Evolutionary conservation across 2,113 vertebrate species (phyloP), one percentile per base, ranked within the genome.

Genomic region (Strix aluco): DNA sequence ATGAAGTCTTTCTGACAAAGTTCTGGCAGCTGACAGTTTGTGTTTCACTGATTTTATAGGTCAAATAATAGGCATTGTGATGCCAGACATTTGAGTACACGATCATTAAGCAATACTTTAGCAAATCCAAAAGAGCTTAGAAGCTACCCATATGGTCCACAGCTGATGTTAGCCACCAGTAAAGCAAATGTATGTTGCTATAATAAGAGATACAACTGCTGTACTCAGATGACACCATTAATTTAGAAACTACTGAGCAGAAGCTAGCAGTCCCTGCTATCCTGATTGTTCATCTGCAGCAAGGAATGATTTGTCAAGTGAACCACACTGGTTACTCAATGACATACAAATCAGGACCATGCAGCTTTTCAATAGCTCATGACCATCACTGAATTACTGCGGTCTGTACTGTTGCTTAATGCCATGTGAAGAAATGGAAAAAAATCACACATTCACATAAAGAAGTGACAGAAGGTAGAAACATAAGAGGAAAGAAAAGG

Each of bases 101-200:
- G 8, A 90, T 32, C 96, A 95, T 82, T 73, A 86, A 94, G 86
- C 42, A 73, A 88, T 79, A 88, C 51, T 96, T 97, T 6, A 74
- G 81, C 36, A 95, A 93, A 93, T 92, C 81, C 86, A 46, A 47
- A 92, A 96, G 78, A 93, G 90, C 90, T 96, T 87, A 92, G 79
- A 74, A 89, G 46, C 51, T 29, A 47, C 65, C 75, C 94, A 95
- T 95, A 91, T 94, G 92, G 92, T 82, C 71, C 67, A 84, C 81
- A 90, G 90, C 81, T 95, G 92, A 93, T 83, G 95, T 78, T 70
- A 94, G 75, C 70, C 86, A 94, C 71, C 74, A 92, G 32, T 52
- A 92, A 72, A 89, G 86, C 90, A 95, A 94, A 78, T 34, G 44
- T 7, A 34, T 15, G 26, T n/a, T 84, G 63, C 81, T 93, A 67